Base-by-base conservation (phyloP, 2,888 invertebrate genomes). In the Chrysolina americana region DNA sequence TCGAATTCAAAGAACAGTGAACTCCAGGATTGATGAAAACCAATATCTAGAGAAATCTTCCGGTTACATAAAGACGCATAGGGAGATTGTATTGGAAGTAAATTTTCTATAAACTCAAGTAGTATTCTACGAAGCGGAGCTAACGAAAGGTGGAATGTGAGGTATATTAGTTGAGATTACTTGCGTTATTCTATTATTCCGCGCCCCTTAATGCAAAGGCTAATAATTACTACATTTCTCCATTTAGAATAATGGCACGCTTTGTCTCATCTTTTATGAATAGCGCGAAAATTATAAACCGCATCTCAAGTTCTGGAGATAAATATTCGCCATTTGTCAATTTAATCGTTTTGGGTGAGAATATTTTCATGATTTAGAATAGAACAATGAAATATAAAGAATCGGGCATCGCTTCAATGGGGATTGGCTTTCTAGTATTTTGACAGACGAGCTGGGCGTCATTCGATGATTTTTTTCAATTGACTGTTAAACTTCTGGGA, bases 221-320 rank as follows among this genome's bases (percentile, higher is more conserved):
- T 56, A 56, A 56, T 56, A 56, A 56, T 56, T 53, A 56, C 23
- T 21, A 56, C 23, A 56, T 19, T 56, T 23, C 21, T 21, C 56
- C 13, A 56, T 56, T 56, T 21, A 6, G 23, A 23, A 56, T 56
- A 56, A 56, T 56, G 19, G 19, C 21, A 56, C 13, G 56, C 23
- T 56, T 23, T 21, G 21, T 56, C 56, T 4, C 6, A 13, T 56
- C 9, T 15, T 23, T 56, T 23, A 21, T 19, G 23, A 56, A 11
- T 56, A 13, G 11, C 13, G 56, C 19, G 23, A 23, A 21, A 56
- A 56, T 56, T 56, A 56, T 11, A 56, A 56, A 19, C 13, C 5
- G 21, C 13, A 21, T 11, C 56, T 21, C 23, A 23, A 56, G 23
- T 56, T 56, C 21, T 11, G 1, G 11, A 56, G 56, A 19, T 23